These are phyloP conservation scores for Pavo muticus DNA, from an alignment of 2,113 vertebrate genomes.

Conservation along the genomic window DNA sequence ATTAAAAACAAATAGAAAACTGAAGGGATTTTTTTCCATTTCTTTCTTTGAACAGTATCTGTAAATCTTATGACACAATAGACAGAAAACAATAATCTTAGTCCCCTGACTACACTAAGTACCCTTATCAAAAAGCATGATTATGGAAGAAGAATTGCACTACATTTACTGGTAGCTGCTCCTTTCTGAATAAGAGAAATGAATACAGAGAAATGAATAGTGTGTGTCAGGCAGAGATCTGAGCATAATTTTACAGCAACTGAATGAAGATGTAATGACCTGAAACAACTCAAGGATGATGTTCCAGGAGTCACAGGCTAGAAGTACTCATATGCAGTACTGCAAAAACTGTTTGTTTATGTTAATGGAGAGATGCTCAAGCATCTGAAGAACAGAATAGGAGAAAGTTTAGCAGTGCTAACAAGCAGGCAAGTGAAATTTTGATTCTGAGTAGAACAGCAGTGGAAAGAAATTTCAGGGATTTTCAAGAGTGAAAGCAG, in stretches of 20 bases:
- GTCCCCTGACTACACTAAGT: background rate
- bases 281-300: background rate
- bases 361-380: background rate
- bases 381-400: background rate
- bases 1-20: background rate
- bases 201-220: background rate
- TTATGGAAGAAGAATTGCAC: background rate
- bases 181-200: background rate
- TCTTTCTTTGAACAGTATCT: background rate
- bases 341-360: background rate
- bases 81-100: background rate
- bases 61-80: background rate
- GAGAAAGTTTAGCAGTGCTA: background rate
- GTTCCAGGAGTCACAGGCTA: background rate
- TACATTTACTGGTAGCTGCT: background rate
- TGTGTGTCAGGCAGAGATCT: background rate
- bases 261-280: background rate
- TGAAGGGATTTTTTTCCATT: accelerated
- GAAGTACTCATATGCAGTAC: background rate
- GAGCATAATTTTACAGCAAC: background rate
- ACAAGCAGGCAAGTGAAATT: background rate
- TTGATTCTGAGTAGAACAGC: background rate
- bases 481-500: background rate
- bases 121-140: accelerated
- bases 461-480: background rate